These are phyloP conservation scores for Macroglossus sobrinus DNA, from an alignment of 2,113 vertebrate genomes.

Conservation along the genomic window DNA sequence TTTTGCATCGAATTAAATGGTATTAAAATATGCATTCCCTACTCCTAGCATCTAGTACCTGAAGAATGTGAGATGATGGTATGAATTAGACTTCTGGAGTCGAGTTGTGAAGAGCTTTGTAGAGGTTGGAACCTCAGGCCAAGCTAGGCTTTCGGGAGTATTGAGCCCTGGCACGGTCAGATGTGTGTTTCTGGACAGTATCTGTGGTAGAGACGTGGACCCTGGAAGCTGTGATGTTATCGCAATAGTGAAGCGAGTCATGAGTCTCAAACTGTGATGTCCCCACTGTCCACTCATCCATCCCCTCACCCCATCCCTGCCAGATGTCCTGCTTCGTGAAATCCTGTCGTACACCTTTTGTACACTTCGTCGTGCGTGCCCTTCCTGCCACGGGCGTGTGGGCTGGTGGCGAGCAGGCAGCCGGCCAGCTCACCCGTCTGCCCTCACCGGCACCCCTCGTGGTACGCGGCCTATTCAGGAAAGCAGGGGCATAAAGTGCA, in stretches of 20 bases:
- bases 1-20: background rate
- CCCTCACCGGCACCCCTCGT: background rate
- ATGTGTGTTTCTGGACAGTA: background rate
- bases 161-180: background rate
- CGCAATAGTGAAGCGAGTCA: background rate
- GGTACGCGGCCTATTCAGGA: background rate
- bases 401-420: background rate
- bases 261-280: background rate
- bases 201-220: background rate
- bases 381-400: background rate
- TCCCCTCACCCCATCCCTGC: background rate
- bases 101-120: background rate
- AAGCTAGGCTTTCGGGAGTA: background rate
- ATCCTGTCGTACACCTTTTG: background rate
- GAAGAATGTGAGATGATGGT: background rate
- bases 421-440: background rate
- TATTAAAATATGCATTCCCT: background rate
- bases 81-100: background rate
- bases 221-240: background rate
- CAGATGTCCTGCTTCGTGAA: background rate
- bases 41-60: background rate
- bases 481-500: background rate
- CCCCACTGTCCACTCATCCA: background rate
- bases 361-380: background rate
- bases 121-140: background rate